Percentiles rank a stretch among this genome's conserved stretches.
Conservation (phyloP, 2,888 invertebrate genomes). For the Ctenicera cuprea region DNA sequence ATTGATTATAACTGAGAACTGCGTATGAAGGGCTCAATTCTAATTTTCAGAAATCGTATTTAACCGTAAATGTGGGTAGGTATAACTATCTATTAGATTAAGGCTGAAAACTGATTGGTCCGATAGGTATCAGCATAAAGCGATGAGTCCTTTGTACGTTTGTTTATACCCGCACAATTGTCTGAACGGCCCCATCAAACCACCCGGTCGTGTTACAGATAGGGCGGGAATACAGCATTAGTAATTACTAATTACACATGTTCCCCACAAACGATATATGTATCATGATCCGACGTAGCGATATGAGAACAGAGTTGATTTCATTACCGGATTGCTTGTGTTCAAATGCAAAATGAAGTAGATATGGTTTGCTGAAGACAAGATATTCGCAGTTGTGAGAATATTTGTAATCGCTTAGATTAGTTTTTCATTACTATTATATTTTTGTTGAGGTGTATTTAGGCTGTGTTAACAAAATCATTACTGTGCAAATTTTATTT, state of each 20-base stretch:
- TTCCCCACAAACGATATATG: slow-evolving; percentile 64
- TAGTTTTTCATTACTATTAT: no score
- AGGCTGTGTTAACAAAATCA: no score
- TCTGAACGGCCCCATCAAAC: slow-evolving; percentile 53
- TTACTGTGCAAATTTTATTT: no score
- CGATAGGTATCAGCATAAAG: slow-evolving; percentile 38
- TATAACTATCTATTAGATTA: slow-evolving; percentile 13
- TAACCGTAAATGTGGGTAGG: not conserved
- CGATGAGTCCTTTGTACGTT: slow-evolving; percentile 48
- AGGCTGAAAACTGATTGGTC: slow-evolving; percentile 18
- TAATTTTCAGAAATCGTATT: slow-evolving; percentile 1
- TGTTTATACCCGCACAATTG: slow-evolving; percentile 56
- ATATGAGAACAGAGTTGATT: slow-evolving; percentile 60
- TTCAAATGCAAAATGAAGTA: slow-evolving; percentile 40
- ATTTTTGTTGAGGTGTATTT: no score
- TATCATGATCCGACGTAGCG: slow-evolving; percentile 62
- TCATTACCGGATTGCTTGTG: slow-evolving; percentile 58
- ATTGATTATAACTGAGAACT: not conserved
- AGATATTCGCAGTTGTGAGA: slow-evolving; percentile 8
- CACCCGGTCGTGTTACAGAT: slow-evolving; percentile 53
- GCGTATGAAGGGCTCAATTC: not conserved
- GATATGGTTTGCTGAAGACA: slow-evolving; percentile 11
- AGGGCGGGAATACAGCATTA: slow-evolving; percentile 56
- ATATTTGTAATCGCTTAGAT: slow-evolving; percentile 6
- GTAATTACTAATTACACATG: slow-evolving; percentile 66